Percentiles rank a stretch among this genome's conserved stretches.
phyloP scores from a whole-genome alignment of 1,140 invertebrate genomes.

The Dryas iulia region DNA sequence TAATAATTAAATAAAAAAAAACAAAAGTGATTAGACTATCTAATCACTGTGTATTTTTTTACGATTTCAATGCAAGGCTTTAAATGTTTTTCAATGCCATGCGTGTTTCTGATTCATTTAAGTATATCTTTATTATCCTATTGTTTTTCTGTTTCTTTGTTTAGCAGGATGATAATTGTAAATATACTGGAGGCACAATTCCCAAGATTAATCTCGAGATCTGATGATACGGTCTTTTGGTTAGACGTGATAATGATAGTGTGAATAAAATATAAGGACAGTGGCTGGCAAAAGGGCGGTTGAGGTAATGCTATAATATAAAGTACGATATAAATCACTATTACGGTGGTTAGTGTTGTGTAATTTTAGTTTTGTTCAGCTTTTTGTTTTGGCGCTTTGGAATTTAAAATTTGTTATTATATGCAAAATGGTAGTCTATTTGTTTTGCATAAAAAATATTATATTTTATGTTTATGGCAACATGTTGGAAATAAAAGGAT shows the following conservation, averaged over 20 bases:
- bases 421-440: no score
- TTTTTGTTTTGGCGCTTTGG: no score
- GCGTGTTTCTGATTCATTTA: not conserved
- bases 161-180: slow-evolving; percentile 4
- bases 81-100: not conserved
- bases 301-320: not conserved
- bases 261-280: not conserved
- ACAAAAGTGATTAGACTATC: no score
- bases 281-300: not conserved
- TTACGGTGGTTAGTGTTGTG: no score
- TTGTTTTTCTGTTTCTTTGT: slow-evolving; percentile 18
- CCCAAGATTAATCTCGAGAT: slow-evolving; percentile 14
- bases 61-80: not conserved
- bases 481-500: no score
- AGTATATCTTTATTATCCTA: slow-evolving; percentile 5
- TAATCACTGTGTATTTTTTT: not conserved
- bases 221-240: not conserved
- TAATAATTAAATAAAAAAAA: no score
- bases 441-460: no score
- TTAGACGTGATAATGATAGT: not conserved
- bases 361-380: no score
- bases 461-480: no score
- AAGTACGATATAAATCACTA: no score
- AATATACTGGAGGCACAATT: slow-evolving; percentile 13
- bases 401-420: no score